phyloP scores from a whole-genome alignment of 2,797 vertebrate species.

The Ataeniobius toweri region DNA sequence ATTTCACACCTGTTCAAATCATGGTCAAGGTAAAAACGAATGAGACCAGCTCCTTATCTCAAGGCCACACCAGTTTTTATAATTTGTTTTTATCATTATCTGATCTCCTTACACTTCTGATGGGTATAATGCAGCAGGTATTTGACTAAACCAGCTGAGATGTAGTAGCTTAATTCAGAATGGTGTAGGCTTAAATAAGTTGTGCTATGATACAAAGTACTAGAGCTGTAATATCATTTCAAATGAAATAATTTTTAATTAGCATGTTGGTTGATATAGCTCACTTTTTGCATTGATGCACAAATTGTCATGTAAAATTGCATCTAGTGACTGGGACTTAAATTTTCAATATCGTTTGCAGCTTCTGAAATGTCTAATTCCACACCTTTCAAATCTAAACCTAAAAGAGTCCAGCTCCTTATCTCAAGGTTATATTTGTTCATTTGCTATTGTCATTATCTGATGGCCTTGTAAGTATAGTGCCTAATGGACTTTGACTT shows the following conservation, averaged over 20 bases:
- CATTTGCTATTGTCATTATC: conserved; percentile 14
- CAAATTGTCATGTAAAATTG: background rate
- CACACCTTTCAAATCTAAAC: background rate
- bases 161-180: background rate
- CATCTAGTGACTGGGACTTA: background rate
- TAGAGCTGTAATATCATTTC: background rate
- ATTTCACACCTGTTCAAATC: background rate
- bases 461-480: background rate
- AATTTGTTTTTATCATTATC: background rate
- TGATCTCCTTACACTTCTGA: background rate
- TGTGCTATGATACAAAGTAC: background rate
- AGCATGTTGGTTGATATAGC: background rate
- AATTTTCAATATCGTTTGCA: background rate
- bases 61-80: background rate
- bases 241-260: background rate
- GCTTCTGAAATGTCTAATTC: background rate
- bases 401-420: background rate
- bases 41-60: background rate
- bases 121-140: background rate
- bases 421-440: conserved; percentile 1
- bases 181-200: background rate
- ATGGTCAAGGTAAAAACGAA: background rate
- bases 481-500: background rate
- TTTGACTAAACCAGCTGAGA: background rate
- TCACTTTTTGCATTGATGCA: background rate